Percentiles rank a stretch among this genome's conserved stretches.
These are phyloP conservation scores for Caracal caracal DNA, from an alignment of 2,113 vertebrate species.

Conservation along the genomic window DNA sequence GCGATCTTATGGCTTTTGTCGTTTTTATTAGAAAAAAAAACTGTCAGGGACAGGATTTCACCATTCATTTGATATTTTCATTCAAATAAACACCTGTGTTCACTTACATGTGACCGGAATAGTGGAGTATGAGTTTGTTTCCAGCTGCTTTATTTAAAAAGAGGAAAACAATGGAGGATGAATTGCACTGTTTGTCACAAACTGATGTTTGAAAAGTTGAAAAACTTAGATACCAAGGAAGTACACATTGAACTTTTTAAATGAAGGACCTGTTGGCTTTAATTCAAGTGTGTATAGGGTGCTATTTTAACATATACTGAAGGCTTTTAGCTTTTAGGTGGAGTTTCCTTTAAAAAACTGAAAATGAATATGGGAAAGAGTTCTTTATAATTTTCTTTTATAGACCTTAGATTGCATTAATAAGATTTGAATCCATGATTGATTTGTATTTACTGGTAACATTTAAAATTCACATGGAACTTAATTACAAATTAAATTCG, in stretches of 20 bases:
- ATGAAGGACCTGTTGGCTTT: conserved; percentile 5
- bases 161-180: neutral
- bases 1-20: neutral
- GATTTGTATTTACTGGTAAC: conserved; percentile 11
- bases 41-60: neutral
- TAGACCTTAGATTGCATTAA: conserved; percentile 5
- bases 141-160: conserved; percentile 37
- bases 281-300: neutral
- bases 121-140: neutral
- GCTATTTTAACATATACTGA: neutral
- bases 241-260: neutral
- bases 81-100: conserved; percentile 27
- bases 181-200: conserved; percentile 43
- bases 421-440: conserved; percentile 32
- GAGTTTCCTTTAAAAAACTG: neutral
- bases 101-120: neutral
- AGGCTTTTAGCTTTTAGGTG: conserved; percentile 6
- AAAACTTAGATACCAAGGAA: neutral
- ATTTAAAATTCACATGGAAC: conserved; percentile 44
- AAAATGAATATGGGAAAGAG: neutral
- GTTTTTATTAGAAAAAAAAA: neutral
- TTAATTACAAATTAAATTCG: conserved; percentile 29
- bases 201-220: conserved; percentile 38
- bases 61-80: conserved; percentile 30
- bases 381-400: conserved; percentile 29